Evolutionary conservation across 2,113 vertebrate species (phyloP), one percentile per base, ranked within the genome.

Genomic region (Ceratotherium simum): DNA sequence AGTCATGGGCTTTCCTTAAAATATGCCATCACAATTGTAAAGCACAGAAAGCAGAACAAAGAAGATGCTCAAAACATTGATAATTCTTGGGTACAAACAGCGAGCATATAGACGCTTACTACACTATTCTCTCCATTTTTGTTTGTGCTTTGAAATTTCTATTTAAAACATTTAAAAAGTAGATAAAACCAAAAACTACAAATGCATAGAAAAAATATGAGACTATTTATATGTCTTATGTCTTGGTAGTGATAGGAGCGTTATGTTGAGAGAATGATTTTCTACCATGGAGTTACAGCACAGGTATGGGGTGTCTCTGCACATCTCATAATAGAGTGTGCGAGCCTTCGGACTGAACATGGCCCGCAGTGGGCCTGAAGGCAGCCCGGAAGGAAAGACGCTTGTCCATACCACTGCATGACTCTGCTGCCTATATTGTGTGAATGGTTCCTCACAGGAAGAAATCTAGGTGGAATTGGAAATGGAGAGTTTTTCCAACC

Each of bases 271-370:
- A 51, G 39, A 36, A 29, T 51, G 27, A 27, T 70, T 80, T 83
- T 69, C 46, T 17, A 33, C 4, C 2, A 31, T 1, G 14, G 6
- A 48, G 17, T 65, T 46, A 7, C 13, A 65, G 23, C 27, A 60
- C 1, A 36, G 31, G 81, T 67, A 14, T 1, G 2, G 39, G 6
- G 27, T 27, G 64, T 69, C 48, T 54, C 21, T 62, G 29, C 9
- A 27, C 25, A 86, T 17, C 33, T 62, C n/a, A 1, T n/a, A 25
- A 54, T 1, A 1, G 1, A 76, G 0, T 29, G 9, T 27, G 8
- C 21, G 18, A 39, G 29, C 36, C 82, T 85, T 56, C n/a, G 86
- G 4, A 21, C 0, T 8, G n/a, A 90, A 39, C 5, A 1, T 48
- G 60, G n/a, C 39, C 46, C 70, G 54, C 18, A 36, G n/a, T 48